Evolutionary conservation across 2,888 invertebrate species (phyloP).

Genomic region (Cecidostiba fungosa): DNA sequence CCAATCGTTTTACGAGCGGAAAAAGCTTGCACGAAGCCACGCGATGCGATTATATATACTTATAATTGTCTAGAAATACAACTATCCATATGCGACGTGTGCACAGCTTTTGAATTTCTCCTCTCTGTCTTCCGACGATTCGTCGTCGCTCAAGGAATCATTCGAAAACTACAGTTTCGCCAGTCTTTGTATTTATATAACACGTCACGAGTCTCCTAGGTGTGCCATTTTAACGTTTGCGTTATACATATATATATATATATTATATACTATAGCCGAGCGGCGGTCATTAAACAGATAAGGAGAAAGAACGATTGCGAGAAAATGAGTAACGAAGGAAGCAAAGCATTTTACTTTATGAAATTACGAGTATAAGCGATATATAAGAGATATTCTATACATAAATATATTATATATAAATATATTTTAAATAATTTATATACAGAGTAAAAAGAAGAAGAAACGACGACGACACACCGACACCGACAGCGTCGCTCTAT

Average conservation of each 20-base stretch:
- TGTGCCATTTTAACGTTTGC: constrained; percentile 62
- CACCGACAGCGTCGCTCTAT: constrained; percentile 35
- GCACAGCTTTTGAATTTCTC: neutral
- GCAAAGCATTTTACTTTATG: constrained; percentile 56
- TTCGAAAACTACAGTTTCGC: neutral
- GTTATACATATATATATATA: constrained; percentile 7
- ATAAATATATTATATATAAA: constrained; percentile 47
- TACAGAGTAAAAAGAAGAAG: constrained; percentile 21
- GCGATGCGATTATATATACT: constrained; percentile 13
- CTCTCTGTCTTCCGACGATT: neutral
- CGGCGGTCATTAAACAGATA: constrained; percentile 17
- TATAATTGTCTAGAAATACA: constrained; percentile 21
- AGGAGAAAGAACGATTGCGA: constrained; percentile 26
- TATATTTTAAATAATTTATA: constrained; percentile 64
- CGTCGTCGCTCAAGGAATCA: neutral
- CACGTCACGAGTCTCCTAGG: constrained; percentile 58
- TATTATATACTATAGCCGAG: constrained; percentile 16
- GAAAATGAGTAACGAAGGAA: constrained; percentile 25
- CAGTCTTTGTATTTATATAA: constrained; percentile 37
- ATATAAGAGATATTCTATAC: constrained; percentile 61
- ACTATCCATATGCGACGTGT: constrained; percentile 4
- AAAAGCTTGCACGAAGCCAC: neutral
- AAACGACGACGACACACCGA: neutral
- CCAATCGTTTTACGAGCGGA: neutral
- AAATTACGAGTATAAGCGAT: constrained; percentile 59